A percentile compares a stretch with the other conserved stretches of the same genome.
Evolutionary conservation across 1,140 invertebrate genomes (phyloP).

Genomic region (Meloidogyne floridensis): DNA sequence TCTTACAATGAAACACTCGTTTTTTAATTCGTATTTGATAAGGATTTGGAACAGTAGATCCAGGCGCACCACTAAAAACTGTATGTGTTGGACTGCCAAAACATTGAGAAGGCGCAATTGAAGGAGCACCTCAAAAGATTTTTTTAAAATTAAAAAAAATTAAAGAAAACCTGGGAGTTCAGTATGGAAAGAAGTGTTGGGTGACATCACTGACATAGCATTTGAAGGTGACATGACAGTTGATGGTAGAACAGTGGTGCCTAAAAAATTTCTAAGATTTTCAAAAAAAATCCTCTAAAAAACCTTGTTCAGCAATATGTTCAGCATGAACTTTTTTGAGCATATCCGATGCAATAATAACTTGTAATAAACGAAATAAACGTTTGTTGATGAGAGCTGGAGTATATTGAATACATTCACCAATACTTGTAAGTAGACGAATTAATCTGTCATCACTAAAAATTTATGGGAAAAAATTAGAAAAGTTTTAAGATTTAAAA

Average conservation of each 20-base stretch:
- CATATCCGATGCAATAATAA: conserved; percentile 42
- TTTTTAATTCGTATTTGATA: conserved; percentile 33
- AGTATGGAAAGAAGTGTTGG: conserved; percentile 23
- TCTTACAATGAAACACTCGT: conserved; percentile 28
- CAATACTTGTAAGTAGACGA: conserved; percentile 40
- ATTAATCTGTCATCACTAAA: conserved; percentile 36
- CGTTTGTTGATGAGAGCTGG: conserved; percentile 40
- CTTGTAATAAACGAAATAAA: conserved; percentile 47
- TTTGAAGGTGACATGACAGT: background rate
- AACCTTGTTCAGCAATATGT: conserved; percentile 1
- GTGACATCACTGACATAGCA: conserved; percentile 12
- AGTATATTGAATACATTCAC: conserved; percentile 50
- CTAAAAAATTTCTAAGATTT: background rate
- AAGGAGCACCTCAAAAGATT: background rate
- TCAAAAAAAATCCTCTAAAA: background rate
- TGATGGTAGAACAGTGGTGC: background rate
- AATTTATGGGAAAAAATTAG: background rate
- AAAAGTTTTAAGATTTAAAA: background rate
- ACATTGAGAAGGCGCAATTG: conserved; percentile 3
- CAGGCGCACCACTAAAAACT: background rate
- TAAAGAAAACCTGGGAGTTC: conserved; percentile 5
- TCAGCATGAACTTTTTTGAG: conserved; percentile 28
- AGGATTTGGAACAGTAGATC: background rate
- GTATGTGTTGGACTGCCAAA: conserved; percentile 17
- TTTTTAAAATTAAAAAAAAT: background rate